Conservation (phyloP, 35 echinoderm and acorn worm species). For the Heliocidaris erythrogramma region DNA sequence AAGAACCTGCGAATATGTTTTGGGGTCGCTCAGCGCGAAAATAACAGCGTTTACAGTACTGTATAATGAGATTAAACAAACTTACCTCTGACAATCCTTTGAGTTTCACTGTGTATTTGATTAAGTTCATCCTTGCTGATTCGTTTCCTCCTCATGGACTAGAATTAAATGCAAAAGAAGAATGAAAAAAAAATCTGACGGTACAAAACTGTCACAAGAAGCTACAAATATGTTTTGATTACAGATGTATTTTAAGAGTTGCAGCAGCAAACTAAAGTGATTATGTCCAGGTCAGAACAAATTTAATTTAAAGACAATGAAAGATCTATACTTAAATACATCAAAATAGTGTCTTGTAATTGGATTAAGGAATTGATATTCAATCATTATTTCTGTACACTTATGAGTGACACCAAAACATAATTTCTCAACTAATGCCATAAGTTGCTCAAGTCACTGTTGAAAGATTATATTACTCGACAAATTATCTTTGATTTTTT, state of each 20-base stretch:
- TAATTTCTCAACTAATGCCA: too few relatives aligned
- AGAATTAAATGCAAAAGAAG: neutral
- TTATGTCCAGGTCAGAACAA: neutral
- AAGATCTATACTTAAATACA: neutral
- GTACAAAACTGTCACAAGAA: neutral
- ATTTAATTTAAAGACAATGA: neutral
- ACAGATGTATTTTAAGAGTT: neutral
- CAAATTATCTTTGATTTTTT: too few relatives aligned
- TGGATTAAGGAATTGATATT: too few relatives aligned
- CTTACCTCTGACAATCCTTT: slow-evolving; percentile 91
- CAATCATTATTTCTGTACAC: too few relatives aligned
- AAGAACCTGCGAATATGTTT: too few relatives aligned
- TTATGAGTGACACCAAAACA: too few relatives aligned
- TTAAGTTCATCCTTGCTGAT: slow-evolving; percentile 67
- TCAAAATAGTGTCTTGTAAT: neutral
- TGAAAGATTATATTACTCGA: too few relatives aligned
- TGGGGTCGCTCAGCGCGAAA: too few relatives aligned
- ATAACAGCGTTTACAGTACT: too few relatives aligned
- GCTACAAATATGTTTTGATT: neutral
- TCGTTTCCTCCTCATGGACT: slow-evolving; percentile 42
- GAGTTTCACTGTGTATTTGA: slow-evolving; percentile 95
- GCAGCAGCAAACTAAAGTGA: neutral
- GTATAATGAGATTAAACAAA: neutral
- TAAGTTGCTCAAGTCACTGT: too few relatives aligned
- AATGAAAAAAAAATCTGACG: neutral